A percentile compares a stretch with the other conserved stretches of the same genome.
Evolutionary conservation across 2,797 vertebrate genomes (phyloP).

Genomic region (Sciurus vulgaris): DNA sequence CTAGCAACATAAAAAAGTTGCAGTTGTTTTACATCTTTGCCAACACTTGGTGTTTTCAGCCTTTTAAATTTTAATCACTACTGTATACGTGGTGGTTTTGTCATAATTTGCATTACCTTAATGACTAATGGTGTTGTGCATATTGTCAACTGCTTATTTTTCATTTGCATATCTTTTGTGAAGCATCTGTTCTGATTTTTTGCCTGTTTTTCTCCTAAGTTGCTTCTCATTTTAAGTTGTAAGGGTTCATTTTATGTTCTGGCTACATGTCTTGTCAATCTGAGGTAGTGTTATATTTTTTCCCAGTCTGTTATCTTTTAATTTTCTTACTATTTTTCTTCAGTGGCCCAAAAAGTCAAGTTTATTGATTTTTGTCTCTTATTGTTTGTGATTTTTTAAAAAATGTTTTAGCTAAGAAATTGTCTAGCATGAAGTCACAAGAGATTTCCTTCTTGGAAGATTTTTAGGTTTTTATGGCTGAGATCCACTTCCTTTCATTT

Average conservation of each 20-base stretch:
- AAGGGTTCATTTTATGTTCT: not conserved
- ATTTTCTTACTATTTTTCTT: slow-evolving; percentile 20
- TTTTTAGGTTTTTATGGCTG: not conserved
- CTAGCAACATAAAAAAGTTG: not conserved
- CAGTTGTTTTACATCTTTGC: not conserved
- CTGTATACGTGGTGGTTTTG: not conserved
- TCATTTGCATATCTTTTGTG: slow-evolving; percentile 1
- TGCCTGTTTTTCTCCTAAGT: not conserved
- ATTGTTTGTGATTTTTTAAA: not conserved
- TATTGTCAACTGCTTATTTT: slow-evolving; percentile 38
- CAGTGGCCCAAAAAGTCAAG: not conserved
- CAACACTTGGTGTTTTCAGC: not conserved
- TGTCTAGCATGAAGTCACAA: not conserved
- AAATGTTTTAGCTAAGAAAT: not conserved
- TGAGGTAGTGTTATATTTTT: not conserved
- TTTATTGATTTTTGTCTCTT: not conserved
- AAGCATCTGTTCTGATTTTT: not conserved
- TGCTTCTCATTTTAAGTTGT: not conserved
- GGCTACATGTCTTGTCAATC: not conserved
- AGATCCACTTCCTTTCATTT: not conserved
- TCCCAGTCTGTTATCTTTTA: not conserved
- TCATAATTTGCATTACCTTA: not conserved
- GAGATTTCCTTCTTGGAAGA: not conserved
- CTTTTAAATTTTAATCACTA: slow-evolving; percentile 29
- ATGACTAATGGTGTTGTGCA: not conserved